Evolutionary conservation across 2,888 invertebrate species (phyloP).

Genomic region (Dascillus cervinus): DNA sequence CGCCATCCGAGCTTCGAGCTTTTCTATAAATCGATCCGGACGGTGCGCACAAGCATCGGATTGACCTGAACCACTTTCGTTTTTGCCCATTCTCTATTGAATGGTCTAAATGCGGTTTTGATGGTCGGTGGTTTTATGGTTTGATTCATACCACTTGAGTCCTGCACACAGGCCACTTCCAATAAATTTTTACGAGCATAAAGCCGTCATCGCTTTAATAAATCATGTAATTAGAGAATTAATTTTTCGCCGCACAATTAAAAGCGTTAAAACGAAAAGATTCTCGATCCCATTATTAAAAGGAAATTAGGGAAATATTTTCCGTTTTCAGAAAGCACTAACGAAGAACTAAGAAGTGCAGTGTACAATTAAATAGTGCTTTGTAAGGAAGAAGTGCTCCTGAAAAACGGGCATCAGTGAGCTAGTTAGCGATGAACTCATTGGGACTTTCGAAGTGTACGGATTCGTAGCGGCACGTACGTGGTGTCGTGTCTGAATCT

Average conservation of each 20-base stretch:
- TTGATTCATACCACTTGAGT: conserved; percentile 11
- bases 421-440: conserved; percentile 8
- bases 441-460: conserved; percentile 7
- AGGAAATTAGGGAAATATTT: too few species aligned
- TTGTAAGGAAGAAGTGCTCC: conserved; percentile 6
- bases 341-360: too few species aligned
- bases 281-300: too few species aligned
- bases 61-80: conserved; percentile 14
- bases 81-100: conserved; percentile 21
- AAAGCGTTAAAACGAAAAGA: too few species aligned
- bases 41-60: conserved; percentile 16
- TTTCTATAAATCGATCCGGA: conserved; percentile 15
- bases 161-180: conserved; percentile 2
- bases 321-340: too few species aligned
- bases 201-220: too few species aligned
- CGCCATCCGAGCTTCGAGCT: conserved; percentile 20
- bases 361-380: conserved; percentile 7
- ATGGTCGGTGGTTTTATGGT: conserved; percentile 22
- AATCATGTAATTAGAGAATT: too few species aligned
- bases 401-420: conserved; percentile 7
- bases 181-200: too few species aligned
- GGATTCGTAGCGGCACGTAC: conserved; percentile 10
- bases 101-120: conserved; percentile 17
- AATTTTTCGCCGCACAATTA: too few species aligned
- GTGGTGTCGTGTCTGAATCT: conserved; percentile 7